Evolutionary conservation across 2,113 vertebrate genomes (phyloP).

Genomic region (Colaptes auratus): DNA sequence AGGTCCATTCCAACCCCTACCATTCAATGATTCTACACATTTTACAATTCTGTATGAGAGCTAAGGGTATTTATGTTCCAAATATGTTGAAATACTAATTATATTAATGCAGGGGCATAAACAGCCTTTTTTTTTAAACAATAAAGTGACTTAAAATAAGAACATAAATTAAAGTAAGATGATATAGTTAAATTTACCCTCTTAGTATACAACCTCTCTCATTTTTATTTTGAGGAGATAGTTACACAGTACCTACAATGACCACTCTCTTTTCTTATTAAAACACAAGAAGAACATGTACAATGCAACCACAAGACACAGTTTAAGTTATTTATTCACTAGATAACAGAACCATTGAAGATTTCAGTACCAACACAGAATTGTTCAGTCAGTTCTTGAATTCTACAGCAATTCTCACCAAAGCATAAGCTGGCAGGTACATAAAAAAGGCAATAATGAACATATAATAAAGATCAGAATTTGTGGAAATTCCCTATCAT

Average conservation of each 20-base stretch:
- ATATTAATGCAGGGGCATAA: neutral
- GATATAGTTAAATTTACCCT: neutral
- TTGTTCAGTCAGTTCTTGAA: neutral
- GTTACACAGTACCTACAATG: too few relatives aligned
- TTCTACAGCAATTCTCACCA: neutral
- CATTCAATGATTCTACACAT: too few relatives aligned
- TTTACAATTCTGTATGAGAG: neutral
- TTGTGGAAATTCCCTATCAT: neutral
- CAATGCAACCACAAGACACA: neutral
- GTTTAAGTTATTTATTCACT: neutral
- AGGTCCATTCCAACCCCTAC: too few relatives aligned
- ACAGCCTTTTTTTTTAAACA: neutral
- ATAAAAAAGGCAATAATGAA: neutral
- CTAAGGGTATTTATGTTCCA: neutral
- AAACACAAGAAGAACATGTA: neutral
- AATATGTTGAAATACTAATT: neutral
- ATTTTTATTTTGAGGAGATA: neutral
- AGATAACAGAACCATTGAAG: neutral
- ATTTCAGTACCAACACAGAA: neutral
- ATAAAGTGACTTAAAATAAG: neutral
- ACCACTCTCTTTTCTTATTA: neutral
- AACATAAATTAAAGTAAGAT: neutral
- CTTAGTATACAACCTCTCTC: neutral
- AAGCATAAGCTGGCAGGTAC: neutral
- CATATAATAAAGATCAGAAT: neutral